These are phyloP conservation scores for Diplodus sargus DNA, from an alignment of 2,797 vertebrate species.

Conservation along the genomic window DNA sequence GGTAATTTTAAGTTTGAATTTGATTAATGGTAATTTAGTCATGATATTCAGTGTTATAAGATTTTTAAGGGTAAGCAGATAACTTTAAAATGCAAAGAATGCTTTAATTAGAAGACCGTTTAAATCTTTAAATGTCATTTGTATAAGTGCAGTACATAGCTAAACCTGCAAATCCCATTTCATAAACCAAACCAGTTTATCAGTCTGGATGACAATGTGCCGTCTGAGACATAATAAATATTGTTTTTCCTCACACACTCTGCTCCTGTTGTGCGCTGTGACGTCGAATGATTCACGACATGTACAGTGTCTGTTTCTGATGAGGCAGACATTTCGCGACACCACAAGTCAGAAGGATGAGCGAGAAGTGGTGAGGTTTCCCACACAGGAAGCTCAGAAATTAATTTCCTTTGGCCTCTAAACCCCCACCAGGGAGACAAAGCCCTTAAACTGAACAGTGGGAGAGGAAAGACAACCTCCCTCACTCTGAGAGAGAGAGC, in stretches of 20 bases:
- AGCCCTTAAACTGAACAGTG: conserved; percentile 66
- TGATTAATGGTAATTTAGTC: too few species aligned
- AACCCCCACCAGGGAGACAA: conserved; percentile 53
- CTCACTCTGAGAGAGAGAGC: conserved; percentile 39
- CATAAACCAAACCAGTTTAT: conserved; percentile 3
- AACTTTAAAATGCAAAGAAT: not conserved
- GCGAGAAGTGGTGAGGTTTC: conserved; percentile 49
- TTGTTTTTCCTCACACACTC: conserved; percentile 19
- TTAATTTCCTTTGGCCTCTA: conserved; percentile 66
- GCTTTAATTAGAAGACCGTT: not conserved
- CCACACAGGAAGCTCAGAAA: conserved; percentile 75
- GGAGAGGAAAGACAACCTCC: conserved; percentile 63
- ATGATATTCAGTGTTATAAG: too few species aligned
- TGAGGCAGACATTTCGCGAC: conserved; percentile 48
- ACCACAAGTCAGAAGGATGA: conserved; percentile 47
- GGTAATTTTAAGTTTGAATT: too few species aligned
- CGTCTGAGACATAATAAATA: conserved; percentile 7
- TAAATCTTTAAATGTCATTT: not conserved
- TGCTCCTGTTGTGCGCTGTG: conserved; percentile 42
- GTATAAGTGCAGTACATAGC: not conserved
- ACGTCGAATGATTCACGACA: conserved; percentile 53
- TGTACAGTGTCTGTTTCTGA: conserved; percentile 59
- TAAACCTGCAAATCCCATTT: conserved; percentile 15
- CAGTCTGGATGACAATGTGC: not conserved
- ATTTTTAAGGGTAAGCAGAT: too few species aligned